Evolutionary conservation across 1,140 invertebrate genomes (phyloP), one percentile per base, ranked within the genome.

Genomic region (Hyposmocoma kahamanoa): DNA sequence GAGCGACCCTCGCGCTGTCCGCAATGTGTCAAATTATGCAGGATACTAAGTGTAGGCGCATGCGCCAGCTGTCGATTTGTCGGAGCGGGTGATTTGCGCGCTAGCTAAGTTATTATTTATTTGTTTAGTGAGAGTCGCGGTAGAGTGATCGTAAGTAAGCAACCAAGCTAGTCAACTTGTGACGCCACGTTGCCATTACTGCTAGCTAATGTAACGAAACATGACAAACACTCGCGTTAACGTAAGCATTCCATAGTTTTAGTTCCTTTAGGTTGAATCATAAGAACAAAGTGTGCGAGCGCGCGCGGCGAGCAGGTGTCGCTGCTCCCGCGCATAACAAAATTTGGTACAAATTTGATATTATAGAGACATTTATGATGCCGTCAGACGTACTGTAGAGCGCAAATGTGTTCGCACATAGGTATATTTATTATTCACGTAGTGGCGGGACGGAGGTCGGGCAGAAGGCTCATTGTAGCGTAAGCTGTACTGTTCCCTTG

Each of bases 41-140:
- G 54, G 52, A 28, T n/a, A n/a, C n/a, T n/a, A n/a, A n/a, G n/a
- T n/a, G n/a, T n/a, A n/a, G n/a, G n/a, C n/a, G n/a, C n/a, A n/a
- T n/a, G n/a, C n/a, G n/a, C n/a, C n/a, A n/a, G n/a, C n/a, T n/a
- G n/a, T n/a, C n/a, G n/a, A n/a, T n/a, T n/a, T n/a, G n/a, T n/a
- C n/a, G n/a, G n/a, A n/a, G n/a, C n/a, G n/a, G 18, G 32, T 36
- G 18, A 26, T 36, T 36, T 17, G 32, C 32, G 10, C 80, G 80
- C 55, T 20, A 19, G 63, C 2, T 83, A 79, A 84, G 75, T 84
- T 80, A n/a, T n/a, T n/a, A 84, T 84, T 84, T 84, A 84, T 84
- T 84, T 61, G 53, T 55, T 75, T 83, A 84, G 81, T 78, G 73
- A 75, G 73, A 78, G 61, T 62, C 69, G 67, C 59, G 70, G 61